phyloP scores from a whole-genome alignment of 2,888 invertebrate genomes.

The Drepana falcataria region DNA sequence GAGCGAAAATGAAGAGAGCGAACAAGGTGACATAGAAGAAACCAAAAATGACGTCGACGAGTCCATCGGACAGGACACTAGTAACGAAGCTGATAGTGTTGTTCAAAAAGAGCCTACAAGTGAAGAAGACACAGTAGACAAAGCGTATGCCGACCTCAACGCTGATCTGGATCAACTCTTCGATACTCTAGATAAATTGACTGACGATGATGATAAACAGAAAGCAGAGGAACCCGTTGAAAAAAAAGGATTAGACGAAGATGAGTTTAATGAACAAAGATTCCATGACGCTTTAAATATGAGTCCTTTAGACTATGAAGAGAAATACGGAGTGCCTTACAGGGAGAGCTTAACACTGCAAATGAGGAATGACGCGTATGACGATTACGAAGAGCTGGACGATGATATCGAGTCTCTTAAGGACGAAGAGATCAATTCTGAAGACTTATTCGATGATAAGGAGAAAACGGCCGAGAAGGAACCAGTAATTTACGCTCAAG shows the following conservation, averaged over 20 bases:
- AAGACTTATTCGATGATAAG: not conserved
- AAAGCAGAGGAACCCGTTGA: constrained; percentile 12
- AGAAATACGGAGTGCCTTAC: constrained; percentile 24
- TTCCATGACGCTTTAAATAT: constrained; percentile 5
- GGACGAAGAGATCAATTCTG: not conserved
- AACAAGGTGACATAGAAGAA: constrained; percentile 12
- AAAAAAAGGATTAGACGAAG: not conserved
- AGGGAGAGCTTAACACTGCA: constrained; percentile 21
- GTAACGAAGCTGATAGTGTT: constrained; percentile 1
- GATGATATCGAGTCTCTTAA: not conserved
- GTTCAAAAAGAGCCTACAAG: constrained; percentile 8
- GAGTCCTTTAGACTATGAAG: constrained; percentile 27
- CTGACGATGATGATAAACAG: constrained; percentile 18
- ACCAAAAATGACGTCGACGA: constrained; percentile 9
- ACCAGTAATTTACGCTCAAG: constrained; percentile 30
- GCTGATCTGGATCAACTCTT: constrained; percentile 46
- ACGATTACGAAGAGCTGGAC: constrained; percentile 10
- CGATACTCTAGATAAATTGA: constrained; percentile 42
- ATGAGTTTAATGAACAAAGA: constrained; percentile 9
- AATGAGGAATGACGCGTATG: constrained; percentile 14
- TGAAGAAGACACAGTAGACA: constrained; percentile 37
- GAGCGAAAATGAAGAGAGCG: constrained; percentile 3
- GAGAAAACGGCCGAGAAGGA: constrained; percentile 1
- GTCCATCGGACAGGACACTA: not conserved
- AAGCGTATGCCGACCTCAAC: constrained; percentile 43